Evolutionary conservation across 23 tunicate species (phyloP), one percentile per base, ranked within the genome.

Genomic region (Corella eumyota): DNA sequence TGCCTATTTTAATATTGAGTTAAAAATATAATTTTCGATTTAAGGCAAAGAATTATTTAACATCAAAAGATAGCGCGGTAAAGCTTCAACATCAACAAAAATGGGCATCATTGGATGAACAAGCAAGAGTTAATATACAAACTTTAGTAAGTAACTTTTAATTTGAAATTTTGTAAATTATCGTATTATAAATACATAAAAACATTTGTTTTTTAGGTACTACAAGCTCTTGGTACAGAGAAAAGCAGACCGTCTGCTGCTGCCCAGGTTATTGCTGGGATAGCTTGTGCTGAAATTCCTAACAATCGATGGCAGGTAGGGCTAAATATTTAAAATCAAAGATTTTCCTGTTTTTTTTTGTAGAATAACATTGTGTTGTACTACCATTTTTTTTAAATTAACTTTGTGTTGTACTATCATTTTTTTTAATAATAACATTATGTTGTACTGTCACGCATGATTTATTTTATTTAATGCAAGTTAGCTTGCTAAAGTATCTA

Each of bases 241-340:
- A 36, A 69, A 30, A 83, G 65, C 32, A 68, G 87, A 34, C 99
- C 95, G 27, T 85, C 95, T 0, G 85, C 99, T 27, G 86, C 93
- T 6, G 88, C 99, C 2, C 99, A 93, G 64, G 99, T 85, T 20
- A 73, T 93, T 26, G 99, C 99, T n/a, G 86, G 90, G 2, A 78
- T 93, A 26, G 95, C 91, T 13, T 77, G 91, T 57, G 99, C 99
- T 46, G 99, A 93, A 73, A 57, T 84, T 0, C 99, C 99, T 33
- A 25, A 49, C 4, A 78, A 68, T 6, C 79, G 62, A 38, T 93
- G 99, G 99, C 68, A 32, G 55, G 74, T 67, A 13, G 25, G 59
- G 11, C n/a, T n/a, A n/a, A n/a, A n/a, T n/a, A n/a, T n/a, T n/a
- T n/a, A n/a, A n/a, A n/a, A n/a, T n/a, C 11, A 9, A 15, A 54